Conservation (phyloP, 2,797 vertebrate genomes). For the Falco peregrinus region DNA sequence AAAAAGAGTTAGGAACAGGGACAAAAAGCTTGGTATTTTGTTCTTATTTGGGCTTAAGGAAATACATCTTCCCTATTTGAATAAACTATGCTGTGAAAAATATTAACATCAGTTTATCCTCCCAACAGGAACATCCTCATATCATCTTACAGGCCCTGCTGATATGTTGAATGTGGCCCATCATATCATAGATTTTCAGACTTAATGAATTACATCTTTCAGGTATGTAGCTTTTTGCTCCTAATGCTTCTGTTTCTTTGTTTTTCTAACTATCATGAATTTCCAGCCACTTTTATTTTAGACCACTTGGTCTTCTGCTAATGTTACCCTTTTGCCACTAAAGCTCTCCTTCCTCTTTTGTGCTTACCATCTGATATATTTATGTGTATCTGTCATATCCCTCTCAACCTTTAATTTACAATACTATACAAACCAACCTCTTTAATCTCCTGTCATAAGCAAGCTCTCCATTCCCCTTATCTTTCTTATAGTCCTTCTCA, state of each 20-base stretch:
- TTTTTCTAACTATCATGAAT: neutral
- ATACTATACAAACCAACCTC: neutral
- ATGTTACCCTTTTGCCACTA: neutral
- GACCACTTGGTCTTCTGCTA: neutral
- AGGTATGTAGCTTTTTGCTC: neutral
- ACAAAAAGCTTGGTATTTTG: neutral
- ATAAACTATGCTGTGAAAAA: neutral
- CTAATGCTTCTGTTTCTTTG: neutral
- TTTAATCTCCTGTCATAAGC: neutral
- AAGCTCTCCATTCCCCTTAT: neutral
- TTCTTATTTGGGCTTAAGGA: neutral
- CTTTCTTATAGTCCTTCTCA: neutral
- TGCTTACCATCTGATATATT: neutral
- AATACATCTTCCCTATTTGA: neutral
- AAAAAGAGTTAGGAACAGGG: neutral
- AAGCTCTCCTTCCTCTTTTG: neutral
- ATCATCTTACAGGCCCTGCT: neutral
- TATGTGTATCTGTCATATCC: neutral
- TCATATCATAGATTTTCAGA: neutral
- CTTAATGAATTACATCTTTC: neutral
- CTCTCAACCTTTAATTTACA: neutral
- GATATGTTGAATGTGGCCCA: fast-evolving
- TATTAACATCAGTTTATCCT: neutral
- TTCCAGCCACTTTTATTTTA: neutral
- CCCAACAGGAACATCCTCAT: neutral